phyloP scores from a whole-genome alignment of 2,113 vertebrate genomes.

The Malaclemys terrapin region DNA sequence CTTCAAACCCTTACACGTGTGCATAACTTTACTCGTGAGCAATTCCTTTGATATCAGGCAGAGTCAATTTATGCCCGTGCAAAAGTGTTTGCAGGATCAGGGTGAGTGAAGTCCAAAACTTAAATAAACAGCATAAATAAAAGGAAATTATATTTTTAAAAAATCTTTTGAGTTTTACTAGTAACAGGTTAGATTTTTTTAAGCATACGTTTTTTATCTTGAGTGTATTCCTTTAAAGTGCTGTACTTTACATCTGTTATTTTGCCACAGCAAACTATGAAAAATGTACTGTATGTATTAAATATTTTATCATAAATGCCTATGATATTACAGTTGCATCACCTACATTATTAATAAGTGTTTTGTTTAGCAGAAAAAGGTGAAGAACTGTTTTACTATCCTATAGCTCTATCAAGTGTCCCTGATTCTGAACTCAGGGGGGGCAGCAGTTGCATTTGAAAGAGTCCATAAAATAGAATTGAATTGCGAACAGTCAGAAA shows the following conservation, averaged over 20 bases:
- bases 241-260: not conserved
- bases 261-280: not conserved
- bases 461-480: not conserved
- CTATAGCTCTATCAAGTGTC: rapidly evolving
- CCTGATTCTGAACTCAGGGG: not conserved
- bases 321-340: not conserved
- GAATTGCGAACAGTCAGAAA: not conserved
- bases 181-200: not conserved
- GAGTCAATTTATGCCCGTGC: not conserved
- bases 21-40: rapidly evolving
- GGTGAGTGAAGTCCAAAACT: not conserved
- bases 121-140: not conserved
- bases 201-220: not conserved
- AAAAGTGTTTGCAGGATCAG: not conserved
- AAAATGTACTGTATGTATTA: not conserved
- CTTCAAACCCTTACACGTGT: not conserved
- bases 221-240: not conserved
- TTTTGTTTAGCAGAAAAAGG: not conserved
- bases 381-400: not conserved
- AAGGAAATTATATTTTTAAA: not conserved
- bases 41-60: not conserved
- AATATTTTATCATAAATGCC: not conserved
- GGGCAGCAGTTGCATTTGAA: not conserved
- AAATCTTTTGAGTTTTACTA: not conserved
- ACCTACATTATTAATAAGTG: not conserved